A percentile compares a stretch with the other conserved stretches of the same genome.
phyloP scores from a whole-genome alignment of 2,797 vertebrate species.

The Synanceia verrucosa region DNA sequence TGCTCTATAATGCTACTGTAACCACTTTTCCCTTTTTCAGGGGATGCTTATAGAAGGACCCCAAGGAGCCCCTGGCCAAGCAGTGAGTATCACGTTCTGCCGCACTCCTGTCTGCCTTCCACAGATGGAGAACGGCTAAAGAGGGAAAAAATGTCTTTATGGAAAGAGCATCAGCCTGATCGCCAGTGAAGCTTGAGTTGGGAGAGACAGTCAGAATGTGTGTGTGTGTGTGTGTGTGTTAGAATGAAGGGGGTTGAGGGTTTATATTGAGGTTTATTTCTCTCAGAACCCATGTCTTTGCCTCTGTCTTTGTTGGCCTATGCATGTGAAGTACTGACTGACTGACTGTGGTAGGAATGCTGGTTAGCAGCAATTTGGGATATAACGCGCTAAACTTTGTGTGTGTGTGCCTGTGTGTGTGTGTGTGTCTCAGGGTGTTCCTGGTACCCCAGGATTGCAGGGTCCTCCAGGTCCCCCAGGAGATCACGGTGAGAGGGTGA shows the following conservation, averaged over 20 bases:
- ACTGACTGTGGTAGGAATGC: constrained; percentile 60
- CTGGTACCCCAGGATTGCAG: constrained; percentile 91
- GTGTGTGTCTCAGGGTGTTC: constrained; percentile 92
- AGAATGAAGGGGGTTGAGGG: constrained; percentile 15
- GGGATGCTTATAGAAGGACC: constrained; percentile 98
- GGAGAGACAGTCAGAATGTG: constrained; percentile 67
- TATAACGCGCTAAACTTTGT: constrained; percentile 48
- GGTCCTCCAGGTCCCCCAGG: constrained; percentile 90
- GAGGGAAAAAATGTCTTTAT: constrained; percentile 74
- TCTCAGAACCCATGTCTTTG: constrained; percentile 54
- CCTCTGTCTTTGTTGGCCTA: constrained; percentile 66
- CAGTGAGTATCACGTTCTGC: constrained; percentile 87
- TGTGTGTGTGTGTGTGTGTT: constrained; percentile 53
- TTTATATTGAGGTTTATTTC: constrained; percentile 62
- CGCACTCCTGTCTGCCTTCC: constrained; percentile 70
- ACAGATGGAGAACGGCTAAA: constrained; percentile 80
- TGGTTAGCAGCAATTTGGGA: constrained; percentile 56
- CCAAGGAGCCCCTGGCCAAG: constrained; percentile 90
- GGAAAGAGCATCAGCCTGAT: constrained; percentile 76
- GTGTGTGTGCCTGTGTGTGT: constrained; percentile 35
- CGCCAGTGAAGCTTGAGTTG: constrained; percentile 69
- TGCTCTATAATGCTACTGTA: constrained; percentile 74
- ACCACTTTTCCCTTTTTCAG: constrained; percentile 80
- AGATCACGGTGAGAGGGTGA: constrained; percentile 96
- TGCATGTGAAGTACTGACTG: constrained; percentile 30